Percentiles rank a stretch among this genome's conserved stretches.
phyloP scores from a whole-genome alignment of 2,888 invertebrate species.

The Beris morrisii region DNA sequence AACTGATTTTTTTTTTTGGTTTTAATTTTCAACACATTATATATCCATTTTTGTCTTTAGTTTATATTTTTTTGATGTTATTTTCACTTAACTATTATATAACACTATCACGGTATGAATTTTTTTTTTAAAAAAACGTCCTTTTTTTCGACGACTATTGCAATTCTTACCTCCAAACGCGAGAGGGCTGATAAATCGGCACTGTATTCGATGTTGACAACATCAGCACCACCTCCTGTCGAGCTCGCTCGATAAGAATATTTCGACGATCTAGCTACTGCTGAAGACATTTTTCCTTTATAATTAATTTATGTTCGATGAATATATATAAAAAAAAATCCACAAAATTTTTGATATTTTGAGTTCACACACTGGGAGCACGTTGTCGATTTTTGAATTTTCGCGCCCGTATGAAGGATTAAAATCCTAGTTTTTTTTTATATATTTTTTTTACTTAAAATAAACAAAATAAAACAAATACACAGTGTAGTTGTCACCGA shows the following conservation, averaged over 20 bases:
- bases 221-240: constrained; percentile 78
- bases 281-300: constrained; percentile 66
- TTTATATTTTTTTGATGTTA: constrained; percentile 37
- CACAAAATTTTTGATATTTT: constrained; percentile 24
- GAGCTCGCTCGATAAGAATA: constrained; percentile 90
- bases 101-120: constrained; percentile 40
- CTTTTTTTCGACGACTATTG: not conserved
- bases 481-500: constrained; percentile 55
- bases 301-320: constrained; percentile 42
- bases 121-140: constrained; percentile 32
- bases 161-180: constrained; percentile 85
- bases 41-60: constrained; percentile 31
- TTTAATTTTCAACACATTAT: constrained; percentile 34
- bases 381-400: constrained; percentile 41
- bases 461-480: constrained; percentile 37
- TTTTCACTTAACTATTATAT: constrained; percentile 38
- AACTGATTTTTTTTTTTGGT: constrained; percentile 31
- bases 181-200: constrained; percentile 91
- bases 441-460: constrained; percentile 32
- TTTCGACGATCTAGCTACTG: constrained; percentile 82
- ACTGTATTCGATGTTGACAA: constrained; percentile 94
- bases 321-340: constrained; percentile 36
- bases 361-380: constrained; percentile 38
- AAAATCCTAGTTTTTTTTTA: constrained; percentile 32
- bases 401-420: constrained; percentile 32